These are phyloP conservation scores for Etheostoma spectabile DNA, from an alignment of 2,113 vertebrate species.

Conservation along the genomic window DNA sequence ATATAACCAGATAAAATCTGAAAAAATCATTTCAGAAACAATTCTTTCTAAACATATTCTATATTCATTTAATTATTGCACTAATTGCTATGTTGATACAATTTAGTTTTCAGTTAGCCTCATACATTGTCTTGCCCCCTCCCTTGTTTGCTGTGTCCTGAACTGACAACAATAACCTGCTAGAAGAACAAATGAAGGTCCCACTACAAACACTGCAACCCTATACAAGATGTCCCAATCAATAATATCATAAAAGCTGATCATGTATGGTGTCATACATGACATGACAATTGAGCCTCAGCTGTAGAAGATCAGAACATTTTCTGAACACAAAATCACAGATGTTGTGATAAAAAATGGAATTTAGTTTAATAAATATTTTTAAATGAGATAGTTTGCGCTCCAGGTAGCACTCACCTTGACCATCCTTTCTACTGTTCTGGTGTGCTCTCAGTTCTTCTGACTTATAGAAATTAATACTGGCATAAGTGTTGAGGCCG, in stretches of 20 bases:
- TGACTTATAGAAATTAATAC: slow-evolving; percentile 88
- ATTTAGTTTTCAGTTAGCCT: background rate
- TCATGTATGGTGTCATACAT: no score
- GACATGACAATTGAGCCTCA: background rate
- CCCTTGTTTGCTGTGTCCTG: background rate
- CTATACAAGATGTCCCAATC: background rate
- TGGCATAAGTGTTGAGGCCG: slow-evolving; percentile 84
- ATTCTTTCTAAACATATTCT: background rate
- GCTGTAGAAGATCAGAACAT: background rate
- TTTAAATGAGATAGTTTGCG: slow-evolving; percentile 6
- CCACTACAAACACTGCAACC: background rate
- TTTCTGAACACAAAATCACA: slow-evolving; percentile 1
- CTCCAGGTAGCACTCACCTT: slow-evolving; percentile 76
- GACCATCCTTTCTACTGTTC: slow-evolving; percentile 75
- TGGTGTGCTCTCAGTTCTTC: slow-evolving; percentile 79
- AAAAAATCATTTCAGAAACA: background rate
- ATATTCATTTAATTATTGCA: background rate
- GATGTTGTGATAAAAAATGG: background rate
- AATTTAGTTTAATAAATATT: slow-evolving; percentile 7
- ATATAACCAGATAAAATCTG: background rate
- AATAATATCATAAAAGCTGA: background rate
- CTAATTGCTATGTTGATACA: background rate
- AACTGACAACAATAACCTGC: background rate
- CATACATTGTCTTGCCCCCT: background rate
- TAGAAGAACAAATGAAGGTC: background rate